Conservation (phyloP, 1,140 invertebrate species). For the Drosophila nebulosa region DNA sequence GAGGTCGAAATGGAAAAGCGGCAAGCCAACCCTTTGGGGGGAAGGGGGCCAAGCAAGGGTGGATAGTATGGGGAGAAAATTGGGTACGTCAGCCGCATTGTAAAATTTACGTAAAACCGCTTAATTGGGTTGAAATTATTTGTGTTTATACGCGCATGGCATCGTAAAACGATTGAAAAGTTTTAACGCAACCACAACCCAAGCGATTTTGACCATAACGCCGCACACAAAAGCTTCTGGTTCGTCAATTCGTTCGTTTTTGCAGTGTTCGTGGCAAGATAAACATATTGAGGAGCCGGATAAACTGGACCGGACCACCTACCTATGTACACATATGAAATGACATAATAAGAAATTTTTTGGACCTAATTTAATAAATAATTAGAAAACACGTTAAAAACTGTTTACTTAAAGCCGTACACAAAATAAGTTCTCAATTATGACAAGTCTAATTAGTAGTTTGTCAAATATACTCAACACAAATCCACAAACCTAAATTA, state of each 20-base stretch:
- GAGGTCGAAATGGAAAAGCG: not conserved
- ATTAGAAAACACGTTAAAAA: not conserved
- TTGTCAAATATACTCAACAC: too few relatives aligned
- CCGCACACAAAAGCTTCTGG: constrained; percentile 2
- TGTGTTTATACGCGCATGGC: constrained; percentile 46
- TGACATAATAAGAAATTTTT: not conserved
- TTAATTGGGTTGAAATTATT: constrained; percentile 67
- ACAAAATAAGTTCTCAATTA: too few relatives aligned
- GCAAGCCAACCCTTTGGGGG: too few relatives aligned
- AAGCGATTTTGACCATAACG: constrained; percentile 4
- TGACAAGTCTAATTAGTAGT: too few relatives aligned
- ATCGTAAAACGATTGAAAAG: constrained; percentile 36
- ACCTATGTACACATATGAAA: not conserved
- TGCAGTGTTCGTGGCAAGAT: not conserved
- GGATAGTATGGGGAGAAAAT: not conserved
- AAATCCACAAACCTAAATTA: too few relatives aligned
- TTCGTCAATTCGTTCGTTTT: not conserved
- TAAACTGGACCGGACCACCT: not conserved
- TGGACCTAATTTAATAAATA: not conserved
- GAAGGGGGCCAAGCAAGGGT: too few relatives aligned
- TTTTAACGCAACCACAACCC: constrained; percentile 32
- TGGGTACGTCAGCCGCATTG: constrained; percentile 34
- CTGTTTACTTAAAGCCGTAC: too few relatives aligned
- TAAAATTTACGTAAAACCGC: constrained; percentile 60
- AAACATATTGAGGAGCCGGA: not conserved